Evolutionary conservation across 2,797 vertebrate genomes (phyloP), one percentile per base, ranked within the genome.

Genomic region (Eulemur albifrons): DNA sequence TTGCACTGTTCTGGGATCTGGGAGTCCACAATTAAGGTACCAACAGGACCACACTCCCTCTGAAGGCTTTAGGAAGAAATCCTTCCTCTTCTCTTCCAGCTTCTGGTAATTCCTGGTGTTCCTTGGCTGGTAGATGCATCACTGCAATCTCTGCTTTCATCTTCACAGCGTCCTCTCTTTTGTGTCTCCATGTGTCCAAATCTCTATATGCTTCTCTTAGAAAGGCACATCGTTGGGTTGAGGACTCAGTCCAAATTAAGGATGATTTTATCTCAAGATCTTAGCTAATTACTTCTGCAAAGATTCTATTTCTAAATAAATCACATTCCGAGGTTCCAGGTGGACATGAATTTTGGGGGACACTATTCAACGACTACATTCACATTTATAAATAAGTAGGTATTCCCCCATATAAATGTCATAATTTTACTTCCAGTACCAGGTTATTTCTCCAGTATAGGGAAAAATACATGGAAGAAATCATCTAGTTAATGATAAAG

Each of bases 401-500:
- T 67, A 69, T 73, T 43, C 21, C 30, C 5, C 90, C 25, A n/a
- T 32, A 17, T 77, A 76, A 83, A 94, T 38, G 17, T 27, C n/a
- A 57, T 50, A 73, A 75, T 94, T 59, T 69, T 69, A 30, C 45
- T 79, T 80, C 48, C 1, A 90, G 23, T 6, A 14, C 7, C 72
- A 50, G 27, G 32, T 57, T 79, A 65, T 52, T 94, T 57, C 9
- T 70, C 27, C 5, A 61, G 21, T 17, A 63, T 1, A 48, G 11
- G 25, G 7, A 75, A 90, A 87, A 87, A 88, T 54, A 45, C 18
- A 48, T 11, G 2, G 5, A 10, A 93, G 65, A 92, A 84, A 50
- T 88, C 6, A 88, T 96, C 93, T 94, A 63, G 15, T 90, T 67
- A 70, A 91, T 35, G 35, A 82, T 57, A 82, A 89, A 84, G 11